Evolutionary conservation across 1,140 invertebrate species (phyloP).

Genomic region (Calosoma granatense): DNA sequence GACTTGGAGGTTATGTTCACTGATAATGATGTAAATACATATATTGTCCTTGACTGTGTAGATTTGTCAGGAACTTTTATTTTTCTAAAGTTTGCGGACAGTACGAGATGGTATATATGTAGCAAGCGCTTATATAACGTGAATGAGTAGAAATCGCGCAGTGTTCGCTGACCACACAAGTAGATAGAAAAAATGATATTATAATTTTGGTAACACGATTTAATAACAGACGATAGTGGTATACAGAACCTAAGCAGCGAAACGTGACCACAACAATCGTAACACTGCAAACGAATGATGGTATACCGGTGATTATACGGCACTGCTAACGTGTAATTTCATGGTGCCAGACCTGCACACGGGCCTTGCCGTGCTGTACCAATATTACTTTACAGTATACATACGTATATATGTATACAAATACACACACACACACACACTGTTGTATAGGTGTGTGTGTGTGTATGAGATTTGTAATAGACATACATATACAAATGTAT

Average conservation of each 20-base stretch:
- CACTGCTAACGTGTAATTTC: neutral
- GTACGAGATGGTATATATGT: neutral
- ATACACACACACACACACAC: too few relatives aligned
- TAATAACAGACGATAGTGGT: too few relatives aligned
- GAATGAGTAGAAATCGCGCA: neutral
- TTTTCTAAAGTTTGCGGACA: neutral
- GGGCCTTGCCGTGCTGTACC: neutral
- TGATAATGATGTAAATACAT: too few relatives aligned
- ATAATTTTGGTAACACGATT: neutral
- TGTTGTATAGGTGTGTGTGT: too few relatives aligned
- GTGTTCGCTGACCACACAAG: neutral
- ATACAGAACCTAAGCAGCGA: neutral
- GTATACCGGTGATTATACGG: neutral
- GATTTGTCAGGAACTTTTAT: neutral
- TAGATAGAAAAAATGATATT: neutral
- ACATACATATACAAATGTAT: too few relatives aligned
- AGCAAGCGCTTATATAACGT: neutral
- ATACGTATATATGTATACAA: neutral
- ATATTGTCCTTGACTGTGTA: too few relatives aligned
- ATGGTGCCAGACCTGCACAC: neutral
- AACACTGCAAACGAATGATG: neutral
- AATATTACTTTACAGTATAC: neutral
- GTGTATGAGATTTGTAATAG: too few relatives aligned
- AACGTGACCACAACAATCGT: neutral
- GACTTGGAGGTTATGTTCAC: too few relatives aligned